These are phyloP conservation scores for Helicoverpa armigera DNA, from an alignment of 1,140 invertebrate genomes.

Conservation along the genomic window DNA sequence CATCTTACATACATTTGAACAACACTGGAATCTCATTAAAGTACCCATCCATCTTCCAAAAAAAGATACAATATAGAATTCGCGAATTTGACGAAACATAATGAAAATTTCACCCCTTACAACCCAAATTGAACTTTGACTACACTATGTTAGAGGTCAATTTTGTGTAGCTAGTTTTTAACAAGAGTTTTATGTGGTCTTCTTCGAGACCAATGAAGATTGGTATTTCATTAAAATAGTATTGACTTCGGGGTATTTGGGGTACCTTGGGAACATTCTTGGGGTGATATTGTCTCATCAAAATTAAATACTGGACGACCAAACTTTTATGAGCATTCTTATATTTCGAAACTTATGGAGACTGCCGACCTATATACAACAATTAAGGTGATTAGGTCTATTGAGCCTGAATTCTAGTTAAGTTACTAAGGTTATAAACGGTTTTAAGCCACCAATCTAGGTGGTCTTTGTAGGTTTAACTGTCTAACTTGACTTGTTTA, in stretches of 20 bases:
- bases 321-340: too few relatives aligned
- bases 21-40: slow-evolving; percentile 34
- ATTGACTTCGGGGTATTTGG: slow-evolving; percentile 25
- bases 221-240: slow-evolving; percentile 41
- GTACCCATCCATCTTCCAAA: slow-evolving; percentile 34
- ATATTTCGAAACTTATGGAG: too few relatives aligned
- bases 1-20: slow-evolving; percentile 2
- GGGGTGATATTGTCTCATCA: neutral
- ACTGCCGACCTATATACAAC: too few relatives aligned
- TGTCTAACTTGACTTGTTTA: too few relatives aligned
- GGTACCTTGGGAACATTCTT: neutral
- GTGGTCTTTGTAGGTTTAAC: too few relatives aligned
- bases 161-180: neutral
- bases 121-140: slow-evolving; percentile 13
- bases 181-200: neutral
- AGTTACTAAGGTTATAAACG: too few relatives aligned
- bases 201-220: slow-evolving; percentile 21
- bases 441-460: too few relatives aligned
- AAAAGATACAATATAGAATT: slow-evolving; percentile 33
- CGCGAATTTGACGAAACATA: slow-evolving; percentile 25
- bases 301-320: slow-evolving; percentile 1
- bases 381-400: too few relatives aligned
- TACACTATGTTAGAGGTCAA: neutral
- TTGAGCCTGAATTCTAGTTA: too few relatives aligned
- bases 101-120: neutral